Conservation (phyloP, 2,888 invertebrate species). For the Agrotis exclamationis region DNA sequence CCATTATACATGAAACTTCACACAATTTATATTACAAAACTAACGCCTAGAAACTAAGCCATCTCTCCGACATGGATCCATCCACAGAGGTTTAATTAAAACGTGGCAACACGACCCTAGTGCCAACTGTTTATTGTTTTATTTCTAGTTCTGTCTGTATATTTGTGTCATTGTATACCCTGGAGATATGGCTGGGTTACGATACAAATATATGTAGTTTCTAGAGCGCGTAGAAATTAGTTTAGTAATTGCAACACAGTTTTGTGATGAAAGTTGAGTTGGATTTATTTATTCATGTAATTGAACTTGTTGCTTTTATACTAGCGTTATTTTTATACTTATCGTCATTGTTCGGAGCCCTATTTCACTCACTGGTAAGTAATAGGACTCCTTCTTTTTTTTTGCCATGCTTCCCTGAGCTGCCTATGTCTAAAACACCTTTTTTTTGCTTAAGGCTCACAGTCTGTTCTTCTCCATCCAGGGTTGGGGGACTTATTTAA, state of each 20-base stretch:
- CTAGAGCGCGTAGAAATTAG: neutral
- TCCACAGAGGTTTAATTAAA: slow-evolving; percentile 59
- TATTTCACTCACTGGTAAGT: too few relatives aligned
- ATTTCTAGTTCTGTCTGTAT: slow-evolving; percentile 24
- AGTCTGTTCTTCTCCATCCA: too few relatives aligned
- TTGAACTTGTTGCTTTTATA: too few relatives aligned
- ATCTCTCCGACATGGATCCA: slow-evolving; percentile 10
- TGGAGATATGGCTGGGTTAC: slow-evolving; percentile 33
- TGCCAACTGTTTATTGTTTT: slow-evolving; percentile 39
- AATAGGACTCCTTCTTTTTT: too few relatives aligned
- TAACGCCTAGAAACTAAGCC: slow-evolving; percentile 8
- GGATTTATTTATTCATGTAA: neutral
- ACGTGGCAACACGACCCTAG: slow-evolving; percentile 28
- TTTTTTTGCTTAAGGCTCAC: too few relatives aligned
- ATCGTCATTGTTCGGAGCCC: too few relatives aligned
- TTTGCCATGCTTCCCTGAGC: too few relatives aligned
- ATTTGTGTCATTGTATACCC: slow-evolving; percentile 5
- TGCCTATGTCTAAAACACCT: too few relatives aligned
- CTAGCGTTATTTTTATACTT: too few relatives aligned
- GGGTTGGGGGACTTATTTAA: too few relatives aligned
- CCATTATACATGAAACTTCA: neutral
- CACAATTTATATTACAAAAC: slow-evolving; percentile 4
- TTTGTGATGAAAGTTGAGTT: neutral
- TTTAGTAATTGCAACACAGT: slow-evolving; percentile 3
- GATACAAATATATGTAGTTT: slow-evolving; percentile 23